Evolutionary conservation across 2,888 invertebrate species (phyloP).

Genomic region (Lepeophtheirus nordmannii): DNA sequence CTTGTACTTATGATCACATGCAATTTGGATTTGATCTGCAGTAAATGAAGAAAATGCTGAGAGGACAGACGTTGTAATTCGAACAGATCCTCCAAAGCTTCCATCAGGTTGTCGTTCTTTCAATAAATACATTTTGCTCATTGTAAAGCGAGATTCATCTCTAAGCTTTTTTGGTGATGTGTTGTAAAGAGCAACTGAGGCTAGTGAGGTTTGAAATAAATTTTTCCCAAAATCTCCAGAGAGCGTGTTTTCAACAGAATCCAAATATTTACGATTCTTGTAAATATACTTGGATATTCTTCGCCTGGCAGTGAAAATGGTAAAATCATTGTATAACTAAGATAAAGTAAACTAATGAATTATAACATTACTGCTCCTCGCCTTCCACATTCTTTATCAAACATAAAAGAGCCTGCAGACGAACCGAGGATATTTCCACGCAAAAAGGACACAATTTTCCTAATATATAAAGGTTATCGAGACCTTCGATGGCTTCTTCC

Average conservation of each 20-base stretch:
- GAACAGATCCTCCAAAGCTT: background rate
- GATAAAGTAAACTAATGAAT: background rate
- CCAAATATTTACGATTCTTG: background rate
- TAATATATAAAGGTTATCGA: background rate
- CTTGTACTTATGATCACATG: background rate
- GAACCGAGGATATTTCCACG: background rate
- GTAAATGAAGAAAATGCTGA: background rate
- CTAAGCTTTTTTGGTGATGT: background rate
- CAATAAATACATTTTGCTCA: background rate
- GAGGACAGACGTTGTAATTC: background rate
- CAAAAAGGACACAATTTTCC: slow-evolving; percentile 1
- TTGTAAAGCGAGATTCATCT: background rate
- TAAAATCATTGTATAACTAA: background rate
- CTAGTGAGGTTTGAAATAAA: background rate
- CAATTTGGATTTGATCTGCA: background rate
- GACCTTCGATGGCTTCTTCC: background rate
- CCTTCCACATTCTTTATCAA: background rate
- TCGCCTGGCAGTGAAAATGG: background rate
- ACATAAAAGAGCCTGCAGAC: background rate
- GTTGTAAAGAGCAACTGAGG: background rate
- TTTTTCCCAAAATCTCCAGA: background rate
- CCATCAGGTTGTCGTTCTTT: background rate
- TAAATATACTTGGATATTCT: background rate
- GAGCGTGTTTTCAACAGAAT: background rate
- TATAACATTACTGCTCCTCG: background rate